A percentile compares a stretch with the other conserved stretches of the same genome.
These are phyloP conservation scores for Cataglyphis rosenhaueri DNA, from an alignment of 2,888 invertebrate species.

Conservation along the genomic window DNA sequence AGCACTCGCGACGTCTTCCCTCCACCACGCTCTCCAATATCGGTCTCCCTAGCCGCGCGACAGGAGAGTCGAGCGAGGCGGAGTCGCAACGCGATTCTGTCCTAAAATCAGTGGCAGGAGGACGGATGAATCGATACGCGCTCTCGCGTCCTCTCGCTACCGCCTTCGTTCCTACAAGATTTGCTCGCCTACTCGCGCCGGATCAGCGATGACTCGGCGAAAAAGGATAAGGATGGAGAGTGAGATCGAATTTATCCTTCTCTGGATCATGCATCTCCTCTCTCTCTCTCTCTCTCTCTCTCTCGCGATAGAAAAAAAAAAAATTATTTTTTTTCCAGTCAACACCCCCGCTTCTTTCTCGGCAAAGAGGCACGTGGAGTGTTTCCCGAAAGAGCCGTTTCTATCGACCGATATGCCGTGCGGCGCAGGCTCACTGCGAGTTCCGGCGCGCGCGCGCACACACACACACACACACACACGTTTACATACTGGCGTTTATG, in stretches of 20 bases:
- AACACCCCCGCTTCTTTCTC: slow-evolving; percentile 11
- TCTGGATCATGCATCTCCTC: background rate
- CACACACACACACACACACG: background rate
- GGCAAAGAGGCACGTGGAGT: slow-evolving; percentile 70
- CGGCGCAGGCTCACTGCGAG: slow-evolving; percentile 71
- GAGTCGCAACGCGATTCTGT: slow-evolving; percentile 30
- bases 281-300: too few species aligned
- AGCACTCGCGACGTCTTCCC: slow-evolving; percentile 10
- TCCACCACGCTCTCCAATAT: background rate
- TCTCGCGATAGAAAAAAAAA: background rate
- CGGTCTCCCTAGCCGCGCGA: background rate
- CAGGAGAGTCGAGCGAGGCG: slow-evolving; percentile 36
- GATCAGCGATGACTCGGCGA: background rate
- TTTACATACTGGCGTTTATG: background rate
- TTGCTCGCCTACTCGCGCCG: background rate
- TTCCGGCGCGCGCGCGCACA: slow-evolving; percentile 24
- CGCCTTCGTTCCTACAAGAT: slow-evolving; percentile 11
- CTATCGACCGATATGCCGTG: slow-evolving; percentile 72
- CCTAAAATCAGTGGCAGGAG: slow-evolving; percentile 36
- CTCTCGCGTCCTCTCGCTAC: slow-evolving; percentile 23
- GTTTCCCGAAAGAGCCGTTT: slow-evolving; percentile 72
- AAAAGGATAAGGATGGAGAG: background rate
- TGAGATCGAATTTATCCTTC: background rate
- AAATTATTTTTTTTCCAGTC: background rate
- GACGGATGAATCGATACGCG: slow-evolving; percentile 45